These are phyloP conservation scores for Mimumesa dahlbomi DNA, from an alignment of 2,888 invertebrate genomes.

Conservation along the genomic window DNA sequence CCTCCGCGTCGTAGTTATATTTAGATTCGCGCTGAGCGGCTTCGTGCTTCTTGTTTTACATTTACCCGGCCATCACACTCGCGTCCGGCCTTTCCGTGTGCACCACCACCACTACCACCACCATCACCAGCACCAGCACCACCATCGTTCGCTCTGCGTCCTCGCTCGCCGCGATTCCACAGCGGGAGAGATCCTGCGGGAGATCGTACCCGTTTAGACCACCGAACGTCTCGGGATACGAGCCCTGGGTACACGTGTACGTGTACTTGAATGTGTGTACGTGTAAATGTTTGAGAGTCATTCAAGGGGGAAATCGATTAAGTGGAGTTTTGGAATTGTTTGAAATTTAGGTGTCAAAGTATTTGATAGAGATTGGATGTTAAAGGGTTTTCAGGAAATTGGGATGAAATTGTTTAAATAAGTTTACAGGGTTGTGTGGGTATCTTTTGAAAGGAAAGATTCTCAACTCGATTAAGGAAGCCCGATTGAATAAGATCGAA, in stretches of 20 bases:
- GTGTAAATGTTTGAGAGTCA: too few species aligned
- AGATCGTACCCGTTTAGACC: slow-evolving; percentile 51
- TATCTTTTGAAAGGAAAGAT: slow-evolving; percentile 51
- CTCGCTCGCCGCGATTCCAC: slow-evolving; percentile 44
- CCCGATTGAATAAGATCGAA: slow-evolving; percentile 60
- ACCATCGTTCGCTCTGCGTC: neutral
- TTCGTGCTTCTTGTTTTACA: slow-evolving; percentile 76
- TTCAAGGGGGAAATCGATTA: too few species aligned
- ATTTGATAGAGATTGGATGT: too few species aligned
- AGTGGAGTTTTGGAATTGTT: too few species aligned
- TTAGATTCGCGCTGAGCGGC: slow-evolving; percentile 73
- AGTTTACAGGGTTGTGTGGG: too few species aligned
- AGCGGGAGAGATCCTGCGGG: slow-evolving; percentile 58
- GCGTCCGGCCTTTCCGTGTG: slow-evolving; percentile 22
- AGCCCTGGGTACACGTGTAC: slow-evolving; percentile 18
- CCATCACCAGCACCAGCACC: neutral
- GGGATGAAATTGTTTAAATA: slow-evolving; percentile 17
- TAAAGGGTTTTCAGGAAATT: too few species aligned
- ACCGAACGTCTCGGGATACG: slow-evolving; percentile 35
- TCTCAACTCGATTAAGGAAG: slow-evolving; percentile 52
- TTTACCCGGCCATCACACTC: slow-evolving; percentile 65
- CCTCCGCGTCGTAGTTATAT: slow-evolving; percentile 73
- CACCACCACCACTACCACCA: slow-evolving; percentile 9
- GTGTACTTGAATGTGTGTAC: too few species aligned
- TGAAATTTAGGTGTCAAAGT: too few species aligned